phyloP scores from a whole-genome alignment of 2,113 vertebrate species.

The Myrmophylax atrothorax region DNA sequence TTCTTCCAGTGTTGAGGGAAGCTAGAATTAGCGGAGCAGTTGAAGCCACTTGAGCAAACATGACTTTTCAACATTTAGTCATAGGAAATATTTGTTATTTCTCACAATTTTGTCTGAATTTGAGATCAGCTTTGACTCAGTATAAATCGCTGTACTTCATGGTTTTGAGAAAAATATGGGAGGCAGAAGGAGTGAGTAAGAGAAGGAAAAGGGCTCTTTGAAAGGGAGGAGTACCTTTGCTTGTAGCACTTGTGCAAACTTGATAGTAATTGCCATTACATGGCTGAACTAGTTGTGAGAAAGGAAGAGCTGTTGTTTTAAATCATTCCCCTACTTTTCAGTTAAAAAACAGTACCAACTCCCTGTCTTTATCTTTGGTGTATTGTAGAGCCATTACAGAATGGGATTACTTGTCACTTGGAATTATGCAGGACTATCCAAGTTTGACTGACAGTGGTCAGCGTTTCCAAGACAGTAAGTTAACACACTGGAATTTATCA shows the following conservation, averaged over 20 bases:
- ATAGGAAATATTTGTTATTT: neutral
- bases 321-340: neutral
- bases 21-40: neutral
- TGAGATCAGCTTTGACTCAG: neutral
- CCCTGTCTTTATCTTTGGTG: neutral
- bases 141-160: neutral
- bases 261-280: neutral
- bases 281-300: neutral
- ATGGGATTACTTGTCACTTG: neutral
- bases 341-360: neutral
- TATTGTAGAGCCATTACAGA: neutral
- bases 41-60: neutral
- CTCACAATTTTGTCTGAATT: neutral
- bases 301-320: neutral
- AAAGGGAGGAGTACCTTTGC: neutral
- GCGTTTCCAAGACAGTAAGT: neutral
- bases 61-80: neutral
- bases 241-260: neutral
- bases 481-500: neutral
- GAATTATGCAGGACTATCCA: neutral
- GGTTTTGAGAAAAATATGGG: neutral
- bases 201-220: neutral
- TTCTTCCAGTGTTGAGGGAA: neutral
- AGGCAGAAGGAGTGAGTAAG: neutral
- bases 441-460: neutral